Evolutionary conservation across 2,797 vertebrate genomes (phyloP).

Genomic region (Melanotaenia maccullochi): DNA sequence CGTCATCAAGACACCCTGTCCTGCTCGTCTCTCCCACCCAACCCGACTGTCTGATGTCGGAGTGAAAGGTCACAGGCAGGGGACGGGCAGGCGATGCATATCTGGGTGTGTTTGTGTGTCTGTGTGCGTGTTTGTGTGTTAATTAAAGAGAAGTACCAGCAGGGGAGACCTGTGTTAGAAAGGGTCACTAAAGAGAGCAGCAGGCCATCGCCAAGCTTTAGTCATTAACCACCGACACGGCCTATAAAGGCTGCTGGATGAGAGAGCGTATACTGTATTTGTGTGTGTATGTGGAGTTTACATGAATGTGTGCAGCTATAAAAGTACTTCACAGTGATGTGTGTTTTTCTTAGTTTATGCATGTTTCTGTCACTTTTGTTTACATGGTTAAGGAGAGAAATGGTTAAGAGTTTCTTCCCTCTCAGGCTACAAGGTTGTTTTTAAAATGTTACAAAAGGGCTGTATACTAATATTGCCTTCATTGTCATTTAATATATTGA

Average conservation of each 20-base stretch:
- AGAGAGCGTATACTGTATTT: conserved; percentile 30
- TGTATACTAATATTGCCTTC: not conserved
- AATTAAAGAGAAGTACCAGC: conserved; percentile 78
- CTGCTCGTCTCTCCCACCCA: conserved; percentile 68
- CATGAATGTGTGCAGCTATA: conserved; percentile 25
- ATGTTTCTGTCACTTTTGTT: conserved; percentile 45
- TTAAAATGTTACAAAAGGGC: not conserved
- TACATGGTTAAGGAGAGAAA: not conserved
- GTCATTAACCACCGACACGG: conserved; percentile 75
- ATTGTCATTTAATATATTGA: not conserved
- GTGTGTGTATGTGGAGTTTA: conserved; percentile 30
- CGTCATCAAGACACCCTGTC: conserved; percentile 55
- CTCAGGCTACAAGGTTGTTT: not conserved
- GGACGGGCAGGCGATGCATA: conserved; percentile 46
- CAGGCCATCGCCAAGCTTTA: conserved; percentile 75
- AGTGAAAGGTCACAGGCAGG: conserved; percentile 73
- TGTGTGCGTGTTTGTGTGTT: conserved; percentile 51
- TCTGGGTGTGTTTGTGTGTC: conserved; percentile 46
- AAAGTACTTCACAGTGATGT: conserved; percentile 48
- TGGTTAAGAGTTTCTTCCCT: not conserved
- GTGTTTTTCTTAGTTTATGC: conserved; percentile 34
- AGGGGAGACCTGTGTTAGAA: conserved; percentile 73
- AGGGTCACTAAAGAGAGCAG: conserved; percentile 76
- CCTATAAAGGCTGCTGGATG: conserved; percentile 58
- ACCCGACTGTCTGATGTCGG: conserved; percentile 78